Percentiles rank a stretch among this genome's conserved stretches.
Conservation (phyloP, 2,113 vertebrate species). For the Cnemophilus loriae region DNA sequence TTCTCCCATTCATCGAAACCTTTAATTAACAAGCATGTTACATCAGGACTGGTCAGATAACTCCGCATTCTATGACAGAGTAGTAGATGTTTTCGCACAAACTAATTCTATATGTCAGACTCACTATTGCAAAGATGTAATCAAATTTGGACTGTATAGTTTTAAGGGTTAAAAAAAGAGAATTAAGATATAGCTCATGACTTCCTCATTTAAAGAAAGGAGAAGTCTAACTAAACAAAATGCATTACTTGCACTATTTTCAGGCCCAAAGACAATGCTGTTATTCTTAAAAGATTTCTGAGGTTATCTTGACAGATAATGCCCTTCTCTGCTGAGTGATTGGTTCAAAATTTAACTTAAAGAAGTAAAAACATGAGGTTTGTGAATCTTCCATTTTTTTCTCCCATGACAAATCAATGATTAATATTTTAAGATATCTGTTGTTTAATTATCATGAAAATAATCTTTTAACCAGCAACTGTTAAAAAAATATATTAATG, state of each 20-base stretch:
- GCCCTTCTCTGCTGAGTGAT: not conserved
- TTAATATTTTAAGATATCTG: not conserved
- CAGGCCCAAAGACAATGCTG: not conserved
- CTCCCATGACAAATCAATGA: not conserved
- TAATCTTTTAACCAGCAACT: not conserved
- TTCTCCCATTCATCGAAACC: not conserved
- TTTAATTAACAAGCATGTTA: not conserved
- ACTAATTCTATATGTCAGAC: not conserved
- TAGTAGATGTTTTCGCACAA: too few relatives aligned
- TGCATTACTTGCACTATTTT: not conserved
- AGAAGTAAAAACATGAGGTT: not conserved
- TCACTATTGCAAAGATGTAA: not conserved
- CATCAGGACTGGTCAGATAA: not conserved
- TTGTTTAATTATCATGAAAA: not conserved
- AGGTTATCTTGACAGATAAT: not conserved
- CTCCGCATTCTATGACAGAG: not conserved
- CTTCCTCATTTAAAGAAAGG: not conserved
- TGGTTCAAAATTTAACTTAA: not conserved
- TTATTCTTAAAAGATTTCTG: not conserved
- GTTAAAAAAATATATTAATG: not conserved
- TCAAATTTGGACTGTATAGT: not conserved
- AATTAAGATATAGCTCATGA: not conserved
- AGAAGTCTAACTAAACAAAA: not conserved
- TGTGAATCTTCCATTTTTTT: not conserved
- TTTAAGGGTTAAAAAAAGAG: not conserved